Conservation (phyloP, 2,797 vertebrate species). For the Cuniculus paca region DNA sequence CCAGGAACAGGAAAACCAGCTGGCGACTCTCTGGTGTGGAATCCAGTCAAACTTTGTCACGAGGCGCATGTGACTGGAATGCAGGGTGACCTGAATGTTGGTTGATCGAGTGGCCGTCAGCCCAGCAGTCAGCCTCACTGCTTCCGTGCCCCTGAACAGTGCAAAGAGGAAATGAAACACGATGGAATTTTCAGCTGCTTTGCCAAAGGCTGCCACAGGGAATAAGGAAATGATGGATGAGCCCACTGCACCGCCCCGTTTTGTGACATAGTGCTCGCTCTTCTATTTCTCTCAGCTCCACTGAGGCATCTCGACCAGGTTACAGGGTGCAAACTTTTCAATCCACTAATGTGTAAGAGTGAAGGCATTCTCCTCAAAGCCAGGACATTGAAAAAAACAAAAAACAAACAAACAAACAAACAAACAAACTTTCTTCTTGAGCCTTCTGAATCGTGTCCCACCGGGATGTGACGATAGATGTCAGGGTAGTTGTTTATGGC, state of each 20-base stretch:
- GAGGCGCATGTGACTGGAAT: rapidly evolving
- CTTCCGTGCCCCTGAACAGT: background rate
- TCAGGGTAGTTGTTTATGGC: background rate
- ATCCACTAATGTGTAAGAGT: background rate
- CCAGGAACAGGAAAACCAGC: background rate
- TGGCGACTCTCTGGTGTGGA: no score
- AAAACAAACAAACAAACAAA: no score
- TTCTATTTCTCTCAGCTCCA: rapidly evolving
- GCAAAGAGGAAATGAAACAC: background rate
- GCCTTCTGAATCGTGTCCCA: background rate
- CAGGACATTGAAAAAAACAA: background rate
- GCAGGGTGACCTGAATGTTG: background rate
- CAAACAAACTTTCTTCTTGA: background rate
- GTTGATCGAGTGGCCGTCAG: rapidly evolving
- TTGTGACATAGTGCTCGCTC: rapidly evolving
- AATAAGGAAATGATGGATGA: background rate
- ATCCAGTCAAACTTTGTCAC: background rate
- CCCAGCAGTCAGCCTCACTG: background rate
- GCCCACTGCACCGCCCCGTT: rapidly evolving
- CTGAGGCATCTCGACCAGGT: background rate
- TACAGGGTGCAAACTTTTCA: background rate
- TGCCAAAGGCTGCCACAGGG: background rate
- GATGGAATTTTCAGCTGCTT: background rate
- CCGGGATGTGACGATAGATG: background rate
- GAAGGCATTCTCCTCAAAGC: background rate